phyloP scores from a whole-genome alignment of 2,888 invertebrate species.

The Drosophila pseudotalamancana region DNA sequence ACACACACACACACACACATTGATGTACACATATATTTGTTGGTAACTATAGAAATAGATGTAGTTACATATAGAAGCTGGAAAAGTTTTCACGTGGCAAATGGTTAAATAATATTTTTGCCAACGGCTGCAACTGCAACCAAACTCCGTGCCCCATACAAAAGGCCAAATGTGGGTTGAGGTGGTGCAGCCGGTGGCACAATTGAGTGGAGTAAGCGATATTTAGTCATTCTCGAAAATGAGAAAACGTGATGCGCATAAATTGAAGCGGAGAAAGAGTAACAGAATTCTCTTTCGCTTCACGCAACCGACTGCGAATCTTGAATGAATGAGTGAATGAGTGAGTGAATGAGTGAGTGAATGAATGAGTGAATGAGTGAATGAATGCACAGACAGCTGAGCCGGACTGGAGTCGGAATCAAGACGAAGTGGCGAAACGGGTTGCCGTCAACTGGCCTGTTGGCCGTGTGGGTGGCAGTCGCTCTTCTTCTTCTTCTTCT shows the following conservation, averaged over 20 bases:
- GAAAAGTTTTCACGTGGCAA: slow-evolving; percentile 54
- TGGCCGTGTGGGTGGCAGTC: slow-evolving; percentile 44
- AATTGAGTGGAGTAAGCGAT: slow-evolving; percentile 78
- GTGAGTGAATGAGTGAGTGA: too few species aligned
- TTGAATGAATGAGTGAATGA: slow-evolving; percentile 67
- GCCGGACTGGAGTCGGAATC: slow-evolving; percentile 7
- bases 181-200: slow-evolving; percentile 26
- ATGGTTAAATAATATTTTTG: slow-evolving; percentile 58
- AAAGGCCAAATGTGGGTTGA: slow-evolving; percentile 18
- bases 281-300: slow-evolving; percentile 41
- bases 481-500: slow-evolving; percentile 46
- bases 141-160: slow-evolving; percentile 18
- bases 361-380: slow-evolving; percentile 69
- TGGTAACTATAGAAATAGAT: slow-evolving; percentile 4
- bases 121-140: slow-evolving; percentile 54
- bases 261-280: slow-evolving; percentile 66
- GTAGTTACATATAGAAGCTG: slow-evolving; percentile 13
- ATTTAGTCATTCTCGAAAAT: slow-evolving; percentile 83
- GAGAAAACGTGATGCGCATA: slow-evolving; percentile 83
- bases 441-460: slow-evolving; percentile 14
- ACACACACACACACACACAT: not conserved
- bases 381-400: slow-evolving; percentile 50
- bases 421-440: slow-evolving; percentile 13
- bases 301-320: slow-evolving; percentile 52
- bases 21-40: not conserved